A percentile compares a stretch with the other conserved stretches of the same genome.
phyloP scores from a whole-genome alignment of 1,140 invertebrate genomes.

The Drosophila nasuta region DNA sequence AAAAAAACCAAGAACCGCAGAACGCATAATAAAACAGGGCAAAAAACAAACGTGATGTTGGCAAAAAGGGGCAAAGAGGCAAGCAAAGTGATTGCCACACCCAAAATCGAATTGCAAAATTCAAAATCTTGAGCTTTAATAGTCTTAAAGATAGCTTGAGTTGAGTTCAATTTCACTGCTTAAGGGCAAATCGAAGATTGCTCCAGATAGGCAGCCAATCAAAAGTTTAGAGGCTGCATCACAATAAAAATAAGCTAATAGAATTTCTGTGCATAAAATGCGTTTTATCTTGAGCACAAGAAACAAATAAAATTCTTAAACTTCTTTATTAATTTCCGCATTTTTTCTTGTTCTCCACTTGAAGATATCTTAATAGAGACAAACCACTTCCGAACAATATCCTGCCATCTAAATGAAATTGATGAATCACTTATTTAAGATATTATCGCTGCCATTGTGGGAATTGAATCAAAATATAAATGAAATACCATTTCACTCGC shows the following conservation, averaged over 20 bases:
- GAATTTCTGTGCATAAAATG: too few species aligned
- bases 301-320: too few species aligned
- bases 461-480: background rate
- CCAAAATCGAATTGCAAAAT: background rate
- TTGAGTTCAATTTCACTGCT: background rate
- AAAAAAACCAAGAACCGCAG: background rate
- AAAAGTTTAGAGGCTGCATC: too few species aligned
- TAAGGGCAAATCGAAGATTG: background rate
- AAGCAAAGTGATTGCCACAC: background rate
- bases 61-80: background rate
- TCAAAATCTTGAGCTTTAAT: slow-evolving; percentile 9
- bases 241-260: too few species aligned
- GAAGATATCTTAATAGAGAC: background rate
- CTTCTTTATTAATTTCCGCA: too few species aligned
- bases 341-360: background rate
- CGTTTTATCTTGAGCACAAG: too few species aligned
- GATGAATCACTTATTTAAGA: background rate
- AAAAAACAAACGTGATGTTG: slow-evolving; percentile 10
- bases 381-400: background rate
- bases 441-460: background rate
- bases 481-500: background rate
- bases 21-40: slow-evolving; percentile 10
- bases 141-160: background rate
- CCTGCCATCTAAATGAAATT: background rate
- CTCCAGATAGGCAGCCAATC: too few species aligned